phyloP scores from a whole-genome alignment of 2,888 invertebrate species.

The Nezara viridula region DNA sequence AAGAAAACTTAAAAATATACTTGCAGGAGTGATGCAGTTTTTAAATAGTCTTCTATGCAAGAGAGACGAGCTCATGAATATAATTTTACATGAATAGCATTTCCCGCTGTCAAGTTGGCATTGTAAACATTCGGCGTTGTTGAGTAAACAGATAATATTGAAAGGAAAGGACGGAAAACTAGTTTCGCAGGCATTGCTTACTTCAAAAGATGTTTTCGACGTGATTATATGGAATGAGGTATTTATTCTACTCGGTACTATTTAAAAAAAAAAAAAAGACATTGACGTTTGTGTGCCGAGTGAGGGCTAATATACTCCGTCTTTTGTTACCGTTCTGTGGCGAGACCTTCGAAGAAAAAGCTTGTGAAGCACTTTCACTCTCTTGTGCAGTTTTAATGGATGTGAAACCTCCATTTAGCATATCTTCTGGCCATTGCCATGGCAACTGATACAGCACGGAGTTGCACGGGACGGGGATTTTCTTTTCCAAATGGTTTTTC shows the following conservation, averaged over 20 bases:
- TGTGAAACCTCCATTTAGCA: conserved; percentile 22
- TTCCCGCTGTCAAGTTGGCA: background rate
- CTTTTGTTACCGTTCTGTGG: background rate
- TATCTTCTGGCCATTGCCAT: conserved; percentile 13
- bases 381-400: conserved; percentile 22
- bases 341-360: conserved; percentile 15
- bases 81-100: background rate
- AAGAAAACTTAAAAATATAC: conserved; percentile 35
- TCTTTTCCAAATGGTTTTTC: conserved; percentile 20
- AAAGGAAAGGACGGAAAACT: background rate
- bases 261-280: too few relatives aligned
- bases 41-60: conserved; percentile 12
- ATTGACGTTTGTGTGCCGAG: background rate
- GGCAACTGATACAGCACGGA: conserved; percentile 43
- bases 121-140: background rate
- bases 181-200: background rate
- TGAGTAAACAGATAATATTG: background rate
- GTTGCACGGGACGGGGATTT: background rate
- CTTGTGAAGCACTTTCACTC: conserved; percentile 47
- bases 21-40: background rate
- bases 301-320: too few relatives aligned
- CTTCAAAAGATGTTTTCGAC: background rate
- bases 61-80: background rate
- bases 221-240: background rate
- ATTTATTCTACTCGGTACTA: too few relatives aligned